Base-by-base conservation (phyloP, 2,113 vertebrate species). In the Oxygymnocypris stewartii region DNA sequence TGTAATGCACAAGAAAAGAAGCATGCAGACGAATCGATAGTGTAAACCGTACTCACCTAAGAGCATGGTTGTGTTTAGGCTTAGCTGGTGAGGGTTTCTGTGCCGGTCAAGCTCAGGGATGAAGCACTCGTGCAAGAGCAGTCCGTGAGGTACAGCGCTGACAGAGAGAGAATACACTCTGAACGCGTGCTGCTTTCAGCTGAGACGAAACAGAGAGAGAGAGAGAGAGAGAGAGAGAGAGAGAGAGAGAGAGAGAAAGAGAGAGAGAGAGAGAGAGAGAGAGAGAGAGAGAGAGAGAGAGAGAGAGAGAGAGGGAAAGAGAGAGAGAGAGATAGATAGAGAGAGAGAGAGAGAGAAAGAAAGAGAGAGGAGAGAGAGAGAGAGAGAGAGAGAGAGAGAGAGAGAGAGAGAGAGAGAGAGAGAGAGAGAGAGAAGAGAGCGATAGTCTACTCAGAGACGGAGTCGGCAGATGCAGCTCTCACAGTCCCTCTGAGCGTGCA, bases 21-120 rank as follows among this genome's bases (percentile, higher is more conserved):
- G 71, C 57, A 57, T 51, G 31, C 12, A 69, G 28, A 69, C 12
- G 25, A 77, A 73, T 31, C n/a, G 14, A 51, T 47, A 18, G 1
- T 1, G 42, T 76, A 37, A 73, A 85, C 87, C 90, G 88, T 92
- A 95, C 94, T 96, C 94, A 96, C 95, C 94, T 87, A 96, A 90
- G 87, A 96, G 94, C 95, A 95, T 94, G 91, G 88, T 93, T 51
- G 86, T 89, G 74, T 85, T 47, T 37, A 76, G 31, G 57, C 7
- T 47, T 54, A 65, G 54, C 83, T 76, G 87, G 51, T 87, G 89
- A 78, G 59, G 42, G 25, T 49, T 88, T 85, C 0, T 20, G 74
- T 89, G 82, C 84, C 89, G 88, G 69, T 85, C 86, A 86, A 90
- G 79, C 84, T 88, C 5, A 65, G 85, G 85, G 31, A 84, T 89